Conservation (phyloP, 2,113 vertebrate species). For the Speoplatyrhinus poulsoni region DNA sequence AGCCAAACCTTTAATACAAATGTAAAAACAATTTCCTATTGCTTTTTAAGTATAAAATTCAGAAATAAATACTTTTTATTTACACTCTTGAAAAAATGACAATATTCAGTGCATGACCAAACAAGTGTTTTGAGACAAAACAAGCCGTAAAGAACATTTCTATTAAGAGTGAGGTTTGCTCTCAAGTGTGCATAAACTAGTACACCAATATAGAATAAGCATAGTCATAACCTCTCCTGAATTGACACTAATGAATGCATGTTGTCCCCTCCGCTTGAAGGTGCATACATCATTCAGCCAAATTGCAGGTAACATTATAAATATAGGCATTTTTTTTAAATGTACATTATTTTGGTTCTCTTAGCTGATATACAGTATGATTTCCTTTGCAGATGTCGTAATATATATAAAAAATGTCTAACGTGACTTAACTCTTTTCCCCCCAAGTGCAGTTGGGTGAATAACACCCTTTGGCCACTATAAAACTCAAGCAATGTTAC, state of each 20-base stretch:
- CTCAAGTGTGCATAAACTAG: constrained; percentile 21
- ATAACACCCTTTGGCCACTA: constrained; percentile 30
- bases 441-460: constrained; percentile 13
- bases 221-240: constrained; percentile 47
- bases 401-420: constrained; percentile 26
- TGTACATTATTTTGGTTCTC: constrained; percentile 78
- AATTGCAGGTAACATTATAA: constrained; percentile 70
- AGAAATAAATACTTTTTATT: constrained; percentile 80
- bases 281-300: constrained; percentile 52
- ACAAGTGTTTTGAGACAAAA: constrained; percentile 59
- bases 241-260: constrained; percentile 36
- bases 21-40: constrained; percentile 58
- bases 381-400: constrained; percentile 34
- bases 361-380: constrained; percentile 70
- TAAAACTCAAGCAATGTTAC: constrained; percentile 29
- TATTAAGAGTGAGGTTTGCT: constrained; percentile 27
- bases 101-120: constrained; percentile 80
- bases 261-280: constrained; percentile 41
- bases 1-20: constrained; percentile 62
- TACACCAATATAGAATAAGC: constrained; percentile 39
- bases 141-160: constrained; percentile 40
- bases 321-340: constrained; percentile 73
- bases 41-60: constrained; percentile 67
- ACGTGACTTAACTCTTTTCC: not conserved
- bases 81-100: constrained; percentile 57